A percentile compares a stretch with the other conserved stretches of the same genome.
These are phyloP conservation scores for Scortum barcoo DNA, from an alignment of 2,113 vertebrate species.

Conservation along the genomic window DNA sequence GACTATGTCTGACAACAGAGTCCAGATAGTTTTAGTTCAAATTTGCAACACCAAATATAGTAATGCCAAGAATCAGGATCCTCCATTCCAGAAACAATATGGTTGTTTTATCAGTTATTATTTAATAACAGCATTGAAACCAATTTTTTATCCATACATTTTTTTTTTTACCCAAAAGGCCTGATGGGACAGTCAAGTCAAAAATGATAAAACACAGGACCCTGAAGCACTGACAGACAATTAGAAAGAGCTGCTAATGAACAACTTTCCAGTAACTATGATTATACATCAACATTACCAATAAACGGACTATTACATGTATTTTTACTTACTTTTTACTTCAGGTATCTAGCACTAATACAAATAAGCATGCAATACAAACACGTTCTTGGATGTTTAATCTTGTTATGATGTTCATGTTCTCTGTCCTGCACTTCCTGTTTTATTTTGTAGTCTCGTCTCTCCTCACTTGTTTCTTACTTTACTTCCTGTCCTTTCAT, in stretches of 20 bases:
- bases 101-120: neutral
- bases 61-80: neutral
- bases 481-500: too few relatives aligned
- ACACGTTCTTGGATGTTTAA: neutral
- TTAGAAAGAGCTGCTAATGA: neutral
- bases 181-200: too few relatives aligned
- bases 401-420: too few relatives aligned
- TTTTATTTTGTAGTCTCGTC: too few relatives aligned
- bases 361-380: neutral
- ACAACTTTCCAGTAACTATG: neutral
- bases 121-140: too few relatives aligned
- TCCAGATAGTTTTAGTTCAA: neutral
- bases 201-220: too few relatives aligned
- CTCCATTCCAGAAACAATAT: neutral
- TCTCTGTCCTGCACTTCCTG: too few relatives aligned
- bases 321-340: neutral
- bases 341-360: neutral
- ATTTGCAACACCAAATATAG: neutral
- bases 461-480: too few relatives aligned
- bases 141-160: too few relatives aligned
- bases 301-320: neutral
- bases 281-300: neutral
- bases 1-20: neutral
- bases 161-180: too few relatives aligned
- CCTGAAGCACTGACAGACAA: neutral